Percentiles rank a stretch among this genome's conserved stretches.
Conservation (phyloP, 2,888 invertebrate genomes). For the Ceriagrion tenellum region DNA sequence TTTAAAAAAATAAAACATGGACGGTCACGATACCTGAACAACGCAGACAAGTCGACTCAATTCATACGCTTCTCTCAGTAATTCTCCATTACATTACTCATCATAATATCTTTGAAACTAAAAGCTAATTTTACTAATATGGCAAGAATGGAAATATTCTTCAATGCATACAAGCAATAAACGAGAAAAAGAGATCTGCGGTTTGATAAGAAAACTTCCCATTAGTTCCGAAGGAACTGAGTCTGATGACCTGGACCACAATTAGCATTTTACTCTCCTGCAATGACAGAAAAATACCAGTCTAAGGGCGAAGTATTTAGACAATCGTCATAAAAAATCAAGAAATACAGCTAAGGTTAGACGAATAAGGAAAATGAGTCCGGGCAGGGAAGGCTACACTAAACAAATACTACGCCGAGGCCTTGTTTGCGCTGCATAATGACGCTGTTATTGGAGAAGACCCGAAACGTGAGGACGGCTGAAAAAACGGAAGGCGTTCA, state of each 20-base stretch:
- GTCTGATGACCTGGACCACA: background rate
- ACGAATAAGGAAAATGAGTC: background rate
- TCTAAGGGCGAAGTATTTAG: background rate
- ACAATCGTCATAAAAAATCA: background rate
- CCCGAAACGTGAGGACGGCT: background rate
- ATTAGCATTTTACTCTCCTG: no score
- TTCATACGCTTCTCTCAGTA: no score
- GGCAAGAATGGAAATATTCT: no score
- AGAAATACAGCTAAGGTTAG: background rate
- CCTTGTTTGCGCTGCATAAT: background rate
- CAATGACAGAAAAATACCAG: background rate
- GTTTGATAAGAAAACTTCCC: background rate
- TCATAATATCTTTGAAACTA: no score
- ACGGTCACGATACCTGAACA: no score
- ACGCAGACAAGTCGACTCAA: no score
- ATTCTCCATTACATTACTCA: no score
- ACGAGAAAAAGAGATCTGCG: no score
- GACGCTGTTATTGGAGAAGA: background rate
- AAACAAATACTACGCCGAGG: background rate
- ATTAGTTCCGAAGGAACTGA: background rate
- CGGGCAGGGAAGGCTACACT: background rate
- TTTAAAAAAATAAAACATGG: no score
- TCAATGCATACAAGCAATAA: no score
- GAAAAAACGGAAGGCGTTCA: background rate
- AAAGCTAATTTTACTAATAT: no score